Percentiles rank a stretch among this genome's conserved stretches.
Evolutionary conservation across 92 coral and sea anemone genomes (phyloP).

Genomic region (Phenganax stokvisi): DNA sequence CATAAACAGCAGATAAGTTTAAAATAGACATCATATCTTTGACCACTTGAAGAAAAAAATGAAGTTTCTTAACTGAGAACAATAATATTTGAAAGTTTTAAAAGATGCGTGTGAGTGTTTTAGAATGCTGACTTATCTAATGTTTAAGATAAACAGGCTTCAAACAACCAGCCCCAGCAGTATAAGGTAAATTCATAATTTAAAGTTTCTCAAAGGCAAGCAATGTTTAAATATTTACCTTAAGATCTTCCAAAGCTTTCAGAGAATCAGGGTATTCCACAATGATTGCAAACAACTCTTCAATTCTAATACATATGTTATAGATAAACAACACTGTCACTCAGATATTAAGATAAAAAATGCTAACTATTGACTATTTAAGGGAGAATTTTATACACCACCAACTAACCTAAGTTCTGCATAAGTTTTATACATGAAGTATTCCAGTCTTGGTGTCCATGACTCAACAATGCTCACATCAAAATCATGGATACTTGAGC

Average conservation of each 20-base stretch:
- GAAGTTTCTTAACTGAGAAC: no score
- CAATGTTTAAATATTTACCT: conserved; percentile 47
- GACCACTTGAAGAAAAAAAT: no score
- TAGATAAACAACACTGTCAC: background rate
- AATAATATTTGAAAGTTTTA: no score
- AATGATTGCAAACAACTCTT: conserved; percentile 80
- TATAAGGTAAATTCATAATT: no score
- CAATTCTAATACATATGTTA: conserved; percentile 51
- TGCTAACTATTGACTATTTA: no score
- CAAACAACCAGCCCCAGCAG: no score
- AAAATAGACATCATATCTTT: background rate
- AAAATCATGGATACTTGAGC: conserved; percentile 9
- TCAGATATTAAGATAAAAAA: background rate
- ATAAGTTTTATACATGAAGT: conserved; percentile 87
- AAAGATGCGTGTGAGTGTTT: no score
- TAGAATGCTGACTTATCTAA: no score
- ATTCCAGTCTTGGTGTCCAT: conserved; percentile 88
- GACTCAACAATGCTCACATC: conserved; percentile 50
- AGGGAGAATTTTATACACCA: no score
- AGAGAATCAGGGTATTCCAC: conserved; percentile 96
- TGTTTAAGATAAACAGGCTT: no score
- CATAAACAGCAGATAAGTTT: background rate
- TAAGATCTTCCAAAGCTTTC: conserved; percentile 84
- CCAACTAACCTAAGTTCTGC: conserved; percentile 80
- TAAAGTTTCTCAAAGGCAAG: no score